phyloP scores from a whole-genome alignment of 2,888 invertebrate genomes.

The Pollenia griseotomentosa region DNA sequence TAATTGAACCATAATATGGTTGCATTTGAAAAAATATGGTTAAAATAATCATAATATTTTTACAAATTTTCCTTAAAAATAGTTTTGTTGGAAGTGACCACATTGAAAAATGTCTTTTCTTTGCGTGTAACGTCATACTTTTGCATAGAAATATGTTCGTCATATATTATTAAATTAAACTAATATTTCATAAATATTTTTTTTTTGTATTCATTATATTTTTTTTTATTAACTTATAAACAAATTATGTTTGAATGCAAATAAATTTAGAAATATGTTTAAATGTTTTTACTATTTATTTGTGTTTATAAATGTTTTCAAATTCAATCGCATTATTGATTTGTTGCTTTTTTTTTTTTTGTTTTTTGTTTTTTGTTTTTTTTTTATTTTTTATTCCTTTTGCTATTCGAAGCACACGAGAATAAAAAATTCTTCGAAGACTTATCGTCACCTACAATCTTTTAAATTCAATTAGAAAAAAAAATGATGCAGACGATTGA shows the following conservation, averaged over 20 bases:
- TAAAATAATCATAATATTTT: too few relatives aligned
- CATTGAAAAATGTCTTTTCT: too few relatives aligned
- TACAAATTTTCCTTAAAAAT: too few relatives aligned
- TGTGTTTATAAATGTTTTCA: neutral
- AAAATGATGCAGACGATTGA: conserved; percentile 1
- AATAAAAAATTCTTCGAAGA: conserved; percentile 37
- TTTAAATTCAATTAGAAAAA: conserved; percentile 27
- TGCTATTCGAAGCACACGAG: conserved; percentile 27
- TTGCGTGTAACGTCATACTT: too few relatives aligned
- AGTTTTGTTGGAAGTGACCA: too few relatives aligned
- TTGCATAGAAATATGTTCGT: too few relatives aligned
- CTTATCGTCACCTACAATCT: conserved; percentile 49
- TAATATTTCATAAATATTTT: too few relatives aligned
- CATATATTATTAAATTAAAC: too few relatives aligned
- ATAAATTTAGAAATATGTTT: conserved; percentile 1
- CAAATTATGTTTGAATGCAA: neutral
- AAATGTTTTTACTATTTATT: neutral
- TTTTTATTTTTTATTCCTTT: neutral
- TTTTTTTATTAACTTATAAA: neutral
- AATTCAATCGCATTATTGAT: conserved; percentile 10
- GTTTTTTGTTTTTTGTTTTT: too few relatives aligned
- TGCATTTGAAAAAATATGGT: too few relatives aligned
- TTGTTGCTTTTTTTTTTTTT: neutral
- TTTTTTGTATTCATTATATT: too few relatives aligned
- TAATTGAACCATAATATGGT: too few relatives aligned